Evolutionary conservation across 2,113 vertebrate species (phyloP).

Genomic region (Rhombomys opimus): DNA sequence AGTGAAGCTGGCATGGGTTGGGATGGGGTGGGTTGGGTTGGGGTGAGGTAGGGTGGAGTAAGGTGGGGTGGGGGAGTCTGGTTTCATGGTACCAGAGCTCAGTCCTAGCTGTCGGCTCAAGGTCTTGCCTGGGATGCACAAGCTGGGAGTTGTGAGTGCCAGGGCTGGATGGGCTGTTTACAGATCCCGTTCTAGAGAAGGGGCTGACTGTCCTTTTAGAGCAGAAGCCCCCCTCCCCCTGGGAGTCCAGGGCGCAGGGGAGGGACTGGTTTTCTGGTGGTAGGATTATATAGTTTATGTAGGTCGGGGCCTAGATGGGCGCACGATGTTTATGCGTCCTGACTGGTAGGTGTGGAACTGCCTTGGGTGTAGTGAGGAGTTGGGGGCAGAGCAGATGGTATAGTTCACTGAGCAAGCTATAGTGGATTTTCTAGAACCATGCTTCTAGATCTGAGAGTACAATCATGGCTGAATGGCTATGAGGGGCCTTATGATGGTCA

Average conservation of each 20-base stretch:
- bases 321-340: not conserved
- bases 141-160: not conserved
- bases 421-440: not conserved
- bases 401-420: not conserved
- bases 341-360: too few relatives aligned
- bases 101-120: not conserved
- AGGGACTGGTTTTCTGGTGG: not conserved
- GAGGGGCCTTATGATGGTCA: rapidly evolving
- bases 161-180: rapidly evolving
- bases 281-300: not conserved
- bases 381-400: not conserved
- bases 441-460: not conserved
- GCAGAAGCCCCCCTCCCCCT: not conserved
- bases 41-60: not conserved
- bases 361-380: not conserved
- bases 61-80: too few relatives aligned
- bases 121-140: not conserved
- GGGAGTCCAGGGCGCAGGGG: not conserved
- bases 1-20: not conserved
- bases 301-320: not conserved
- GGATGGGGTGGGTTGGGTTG: not conserved
- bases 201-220: not conserved
- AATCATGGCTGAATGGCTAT: rapidly evolving
- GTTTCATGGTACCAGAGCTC: rapidly evolving
- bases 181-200: not conserved